Percentiles rank a stretch among this genome's conserved stretches.
Evolutionary conservation across 2,888 invertebrate genomes (phyloP).

Genomic region (Tineola bisselliella): DNA sequence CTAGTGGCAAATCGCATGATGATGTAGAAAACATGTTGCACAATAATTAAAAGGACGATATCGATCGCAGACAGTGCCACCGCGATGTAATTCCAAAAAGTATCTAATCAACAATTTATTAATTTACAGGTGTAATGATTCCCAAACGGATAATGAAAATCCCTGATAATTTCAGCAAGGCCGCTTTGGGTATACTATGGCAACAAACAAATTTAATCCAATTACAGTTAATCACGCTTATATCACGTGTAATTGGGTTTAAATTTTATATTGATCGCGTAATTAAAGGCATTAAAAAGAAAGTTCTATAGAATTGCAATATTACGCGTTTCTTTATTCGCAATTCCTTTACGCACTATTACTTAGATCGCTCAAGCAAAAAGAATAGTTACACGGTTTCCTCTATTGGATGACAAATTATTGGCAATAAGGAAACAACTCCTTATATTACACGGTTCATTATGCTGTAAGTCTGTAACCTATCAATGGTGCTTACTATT

Average conservation of each 20-base stretch:
- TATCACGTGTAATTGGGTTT: background rate
- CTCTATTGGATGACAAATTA: too few species aligned
- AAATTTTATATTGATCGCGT: background rate
- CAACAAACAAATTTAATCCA: background rate
- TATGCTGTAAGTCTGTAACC: too few species aligned
- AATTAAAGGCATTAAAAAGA: too few species aligned
- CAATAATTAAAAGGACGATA: background rate
- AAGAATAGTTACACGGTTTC: too few species aligned
- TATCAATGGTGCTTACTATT: too few species aligned
- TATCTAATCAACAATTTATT: slow-evolving; percentile 3
- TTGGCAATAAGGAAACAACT: too few species aligned
- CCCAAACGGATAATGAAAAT: background rate
- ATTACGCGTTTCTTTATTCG: too few species aligned
- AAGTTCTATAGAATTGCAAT: too few species aligned
- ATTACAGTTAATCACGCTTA: background rate
- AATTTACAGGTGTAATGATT: background rate
- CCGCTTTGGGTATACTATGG: background rate
- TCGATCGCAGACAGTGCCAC: background rate
- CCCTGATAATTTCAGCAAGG: background rate
- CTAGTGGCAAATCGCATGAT: too few species aligned
- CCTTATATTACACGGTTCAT: too few species aligned
- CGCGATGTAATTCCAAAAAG: background rate
- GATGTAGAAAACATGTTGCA: background rate
- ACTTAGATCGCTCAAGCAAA: too few species aligned
- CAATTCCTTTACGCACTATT: too few species aligned